Evolutionary conservation across 2,797 vertebrate genomes (phyloP).

Genomic region (Coranthus polyacanthus): DNA sequence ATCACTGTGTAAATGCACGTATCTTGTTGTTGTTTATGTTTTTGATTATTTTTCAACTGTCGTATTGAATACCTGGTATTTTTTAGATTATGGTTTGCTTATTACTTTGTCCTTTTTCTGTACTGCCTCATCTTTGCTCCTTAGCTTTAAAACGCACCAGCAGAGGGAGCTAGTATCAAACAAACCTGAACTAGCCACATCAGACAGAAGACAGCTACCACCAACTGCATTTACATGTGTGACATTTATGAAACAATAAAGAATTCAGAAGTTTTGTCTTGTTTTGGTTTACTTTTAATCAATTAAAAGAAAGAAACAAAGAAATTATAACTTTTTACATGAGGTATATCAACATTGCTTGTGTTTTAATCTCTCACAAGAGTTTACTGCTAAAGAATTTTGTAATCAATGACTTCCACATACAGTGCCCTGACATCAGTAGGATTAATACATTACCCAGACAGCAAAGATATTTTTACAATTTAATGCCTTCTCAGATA

Average conservation of each 20-base stretch:
- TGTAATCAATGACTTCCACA: not conserved
- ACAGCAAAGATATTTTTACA: no score
- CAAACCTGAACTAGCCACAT: slow-evolving; percentile 16
- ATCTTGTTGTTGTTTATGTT: not conserved
- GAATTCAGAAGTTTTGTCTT: not conserved
- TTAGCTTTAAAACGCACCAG: slow-evolving; percentile 40
- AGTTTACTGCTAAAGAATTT: no score
- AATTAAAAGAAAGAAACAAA: not conserved
- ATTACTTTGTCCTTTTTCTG: no score
- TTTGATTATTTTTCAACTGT: not conserved
- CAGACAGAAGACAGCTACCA: not conserved
- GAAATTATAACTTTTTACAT: no score
- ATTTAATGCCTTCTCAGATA: slow-evolving; percentile 15
- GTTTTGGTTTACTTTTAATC: not conserved
- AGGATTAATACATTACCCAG: not conserved
- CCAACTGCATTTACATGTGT: slow-evolving; percentile 16
- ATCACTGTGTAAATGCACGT: no score
- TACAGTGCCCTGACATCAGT: not conserved
- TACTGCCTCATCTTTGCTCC: not conserved
- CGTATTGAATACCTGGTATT: not conserved
- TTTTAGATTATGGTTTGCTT: not conserved
- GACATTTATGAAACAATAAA: slow-evolving; percentile 32
- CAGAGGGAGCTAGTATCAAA: slow-evolving; percentile 68
- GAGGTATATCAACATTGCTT: no score
- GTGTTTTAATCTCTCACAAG: no score